Percentiles rank a stretch among this genome's conserved stretches.
These are phyloP conservation scores for Mythimna pallens DNA, from an alignment of 2,888 invertebrate species.

Conservation along the genomic window DNA sequence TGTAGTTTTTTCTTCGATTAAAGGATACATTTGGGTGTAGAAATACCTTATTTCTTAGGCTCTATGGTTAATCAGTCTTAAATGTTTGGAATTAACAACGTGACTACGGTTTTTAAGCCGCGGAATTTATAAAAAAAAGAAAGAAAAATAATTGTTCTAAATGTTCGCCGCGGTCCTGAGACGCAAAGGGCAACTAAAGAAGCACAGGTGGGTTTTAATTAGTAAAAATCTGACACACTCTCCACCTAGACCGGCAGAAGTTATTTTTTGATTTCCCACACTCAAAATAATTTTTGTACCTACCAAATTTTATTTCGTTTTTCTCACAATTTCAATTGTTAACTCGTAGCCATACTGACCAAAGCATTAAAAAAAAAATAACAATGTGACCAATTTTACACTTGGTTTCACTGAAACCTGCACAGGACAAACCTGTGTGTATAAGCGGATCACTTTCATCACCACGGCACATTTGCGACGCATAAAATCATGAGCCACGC, in stretches of 20 bases:
- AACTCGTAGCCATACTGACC: neutral
- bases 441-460: conserved; percentile 18
- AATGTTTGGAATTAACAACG: no score
- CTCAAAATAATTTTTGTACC: no score
- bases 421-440: conserved; percentile 22
- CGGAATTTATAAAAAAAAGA: no score
- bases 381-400: conserved; percentile 30
- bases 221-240: no score
- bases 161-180: no score
- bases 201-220: no score
- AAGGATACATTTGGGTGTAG: neutral
- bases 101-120: no score
- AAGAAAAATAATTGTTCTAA: no score
- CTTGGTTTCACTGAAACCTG: neutral
- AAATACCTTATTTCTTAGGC: neutral
- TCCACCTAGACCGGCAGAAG: no score
- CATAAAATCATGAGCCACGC: conserved; percentile 32
- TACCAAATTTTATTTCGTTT: neutral
- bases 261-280: neutral
- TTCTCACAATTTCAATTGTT: conserved; percentile 3
- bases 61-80: no score
- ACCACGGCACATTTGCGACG: conserved; percentile 17
- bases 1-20: neutral
- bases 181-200: no score
- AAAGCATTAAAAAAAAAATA: neutral